Evolutionary conservation across 2,797 vertebrate species (phyloP).

Genomic region (Hephaestus fuliginosus): DNA sequence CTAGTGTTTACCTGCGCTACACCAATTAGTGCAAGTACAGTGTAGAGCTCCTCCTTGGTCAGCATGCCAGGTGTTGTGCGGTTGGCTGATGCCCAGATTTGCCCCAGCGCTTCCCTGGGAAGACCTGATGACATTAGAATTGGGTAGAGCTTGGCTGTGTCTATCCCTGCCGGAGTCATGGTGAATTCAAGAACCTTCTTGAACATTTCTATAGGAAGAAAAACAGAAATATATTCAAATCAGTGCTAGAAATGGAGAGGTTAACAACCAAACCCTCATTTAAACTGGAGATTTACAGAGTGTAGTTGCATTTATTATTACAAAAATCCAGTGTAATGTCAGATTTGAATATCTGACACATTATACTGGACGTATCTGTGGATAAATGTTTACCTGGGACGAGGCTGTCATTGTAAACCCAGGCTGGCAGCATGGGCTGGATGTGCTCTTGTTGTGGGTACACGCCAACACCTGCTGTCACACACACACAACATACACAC

Average conservation of each 20-base stretch:
- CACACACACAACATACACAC: conserved; percentile 36
- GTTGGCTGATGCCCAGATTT: conserved; percentile 98
- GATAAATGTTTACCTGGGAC: conserved; percentile 91
- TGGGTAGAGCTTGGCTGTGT: conserved; percentile 97
- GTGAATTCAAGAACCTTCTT: conserved; percentile 97
- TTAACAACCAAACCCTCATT: background rate
- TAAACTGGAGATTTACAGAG: background rate
- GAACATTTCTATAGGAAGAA: conserved; percentile 89
- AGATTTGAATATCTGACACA: conserved; percentile 12
- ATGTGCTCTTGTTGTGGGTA: conserved; percentile 94
- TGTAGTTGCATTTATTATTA: background rate
- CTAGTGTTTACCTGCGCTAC: conserved; percentile 91
- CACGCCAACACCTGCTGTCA: conserved; percentile 90
- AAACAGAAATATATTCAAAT: conserved; percentile 6
- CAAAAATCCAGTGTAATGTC: background rate
- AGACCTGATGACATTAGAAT: conserved; percentile 98
- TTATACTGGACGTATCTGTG: background rate
- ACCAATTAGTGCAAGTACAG: conserved; percentile 94
- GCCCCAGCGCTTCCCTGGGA: conserved; percentile 97
- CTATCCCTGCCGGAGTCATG: conserved; percentile 94
- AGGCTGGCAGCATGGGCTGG: conserved; percentile 93
- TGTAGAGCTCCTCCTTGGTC: conserved; percentile 97
- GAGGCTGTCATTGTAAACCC: conserved; percentile 96
- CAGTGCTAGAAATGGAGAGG: background rate
- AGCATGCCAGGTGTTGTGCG: conserved; percentile 97